These are phyloP conservation scores for Ophonus ardosiacus DNA, from an alignment of 2,888 invertebrate genomes.

Conservation along the genomic window DNA sequence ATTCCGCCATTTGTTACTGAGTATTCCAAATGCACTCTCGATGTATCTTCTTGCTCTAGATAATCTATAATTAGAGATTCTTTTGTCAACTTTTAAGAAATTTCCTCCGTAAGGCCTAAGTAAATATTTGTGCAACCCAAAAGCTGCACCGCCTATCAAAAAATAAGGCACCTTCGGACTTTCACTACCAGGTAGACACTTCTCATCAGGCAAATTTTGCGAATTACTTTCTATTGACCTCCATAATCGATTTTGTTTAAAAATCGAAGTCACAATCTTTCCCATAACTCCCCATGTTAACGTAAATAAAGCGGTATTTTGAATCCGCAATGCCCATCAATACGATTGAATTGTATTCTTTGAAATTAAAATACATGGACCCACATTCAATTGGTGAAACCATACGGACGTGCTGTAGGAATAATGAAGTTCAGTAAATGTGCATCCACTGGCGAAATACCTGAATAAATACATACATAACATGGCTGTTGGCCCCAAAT, in stretches of 20 bases:
- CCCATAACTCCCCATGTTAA: slow-evolving; percentile 51
- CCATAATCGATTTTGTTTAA: neutral
- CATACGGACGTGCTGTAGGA: slow-evolving; percentile 67
- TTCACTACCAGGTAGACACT: slow-evolving; percentile 51
- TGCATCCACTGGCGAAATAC: slow-evolving; percentile 66
- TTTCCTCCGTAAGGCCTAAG: slow-evolving; percentile 45
- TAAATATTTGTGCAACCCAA: slow-evolving; percentile 48
- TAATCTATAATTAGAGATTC: neutral
- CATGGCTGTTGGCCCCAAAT: too few relatives aligned
- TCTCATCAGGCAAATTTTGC: slow-evolving; percentile 42
- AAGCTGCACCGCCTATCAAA: slow-evolving; percentile 45
- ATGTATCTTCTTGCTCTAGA: neutral
- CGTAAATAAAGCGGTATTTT: slow-evolving; percentile 64
- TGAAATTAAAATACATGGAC: slow-evolving; percentile 68
- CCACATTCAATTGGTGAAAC: slow-evolving; percentile 66
- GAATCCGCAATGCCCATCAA: slow-evolving; percentile 64
- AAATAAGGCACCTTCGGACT: slow-evolving; percentile 49
- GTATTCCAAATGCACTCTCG: too few relatives aligned
- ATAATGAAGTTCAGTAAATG: too few relatives aligned
- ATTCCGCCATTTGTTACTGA: too few relatives aligned
- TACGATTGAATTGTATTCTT: slow-evolving; percentile 65
- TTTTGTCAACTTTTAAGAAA: too few relatives aligned
- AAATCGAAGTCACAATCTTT: slow-evolving; percentile 8
- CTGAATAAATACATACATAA: too few relatives aligned
- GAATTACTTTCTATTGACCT: neutral